Evolutionary conservation across 2,888 invertebrate genomes (phyloP).

Genomic region (Oscheius sp.): DNA sequence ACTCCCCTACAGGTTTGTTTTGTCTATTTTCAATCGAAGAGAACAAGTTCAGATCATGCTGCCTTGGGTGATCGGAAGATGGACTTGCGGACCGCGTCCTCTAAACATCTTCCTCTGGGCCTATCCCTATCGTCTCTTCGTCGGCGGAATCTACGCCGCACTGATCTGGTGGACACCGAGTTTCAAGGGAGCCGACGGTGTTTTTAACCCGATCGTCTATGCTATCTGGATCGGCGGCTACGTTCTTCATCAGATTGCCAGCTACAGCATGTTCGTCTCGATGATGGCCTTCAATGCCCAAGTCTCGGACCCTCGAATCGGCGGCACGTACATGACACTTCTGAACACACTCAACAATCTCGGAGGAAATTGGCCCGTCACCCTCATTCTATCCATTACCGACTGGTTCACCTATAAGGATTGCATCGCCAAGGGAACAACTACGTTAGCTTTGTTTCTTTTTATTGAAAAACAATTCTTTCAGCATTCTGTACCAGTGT

Average conservation of each 20-base stretch:
- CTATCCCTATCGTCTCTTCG: conserved; percentile 79
- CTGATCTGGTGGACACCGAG: conserved; percentile 88
- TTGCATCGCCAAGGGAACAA: conserved; percentile 64
- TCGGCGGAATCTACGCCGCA: conserved; percentile 81
- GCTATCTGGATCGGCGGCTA: conserved; percentile 83
- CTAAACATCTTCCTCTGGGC: conserved; percentile 89
- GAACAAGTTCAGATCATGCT: conserved; percentile 82
- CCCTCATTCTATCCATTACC: conserved; percentile 66
- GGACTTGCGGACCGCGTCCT: conserved; percentile 89
- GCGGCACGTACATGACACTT: conserved; percentile 97
- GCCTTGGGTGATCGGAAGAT: conserved; percentile 86
- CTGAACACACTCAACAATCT: conserved; percentile 94
- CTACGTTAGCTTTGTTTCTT: conserved; percentile 49
- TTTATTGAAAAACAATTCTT: conserved; percentile 25
- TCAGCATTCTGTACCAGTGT: conserved; percentile 68
- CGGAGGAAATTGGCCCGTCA: conserved; percentile 93
- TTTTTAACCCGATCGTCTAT: conserved; percentile 78
- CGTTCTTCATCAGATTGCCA: conserved; percentile 91
- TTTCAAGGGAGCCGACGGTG: conserved; percentile 80
- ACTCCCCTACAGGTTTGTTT: conserved; percentile 85
- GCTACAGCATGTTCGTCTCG: conserved; percentile 96
- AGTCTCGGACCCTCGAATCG: conserved; percentile 93
- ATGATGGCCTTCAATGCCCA: conserved; percentile 97
- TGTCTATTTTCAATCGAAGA: neutral
- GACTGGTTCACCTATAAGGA: conserved; percentile 72